Evolutionary conservation across 2,888 invertebrate genomes (phyloP).

Genomic region (Leistus spinibarbis): DNA sequence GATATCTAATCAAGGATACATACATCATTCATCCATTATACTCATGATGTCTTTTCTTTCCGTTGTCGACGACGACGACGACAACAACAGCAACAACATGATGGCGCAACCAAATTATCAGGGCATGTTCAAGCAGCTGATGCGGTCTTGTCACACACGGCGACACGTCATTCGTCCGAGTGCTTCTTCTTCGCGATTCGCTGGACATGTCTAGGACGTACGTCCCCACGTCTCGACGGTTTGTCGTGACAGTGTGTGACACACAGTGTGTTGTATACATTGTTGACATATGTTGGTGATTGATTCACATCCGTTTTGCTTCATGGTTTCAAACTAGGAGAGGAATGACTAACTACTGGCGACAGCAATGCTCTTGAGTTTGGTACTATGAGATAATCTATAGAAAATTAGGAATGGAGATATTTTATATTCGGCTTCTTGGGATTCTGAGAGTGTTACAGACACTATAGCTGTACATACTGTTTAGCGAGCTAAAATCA

Average conservation of each 20-base stretch:
- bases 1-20: neutral
- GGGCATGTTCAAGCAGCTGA: constrained; percentile 1
- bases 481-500: no score
- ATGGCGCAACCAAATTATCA: constrained; percentile 2
- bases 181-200: constrained; percentile 6
- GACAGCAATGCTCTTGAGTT: no score
- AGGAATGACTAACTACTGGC: neutral
- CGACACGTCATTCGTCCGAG: constrained; percentile 12
- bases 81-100: neutral
- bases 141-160: constrained; percentile 9
- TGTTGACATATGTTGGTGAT: constrained; percentile 35
- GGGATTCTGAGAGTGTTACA: no score
- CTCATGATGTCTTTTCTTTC: neutral
- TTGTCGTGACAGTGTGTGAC: constrained; percentile 9
- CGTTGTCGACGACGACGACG: neutral
- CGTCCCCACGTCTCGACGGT: constrained; percentile 4
- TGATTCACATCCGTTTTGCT: constrained; percentile 17
- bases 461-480: no score
- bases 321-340: neutral
- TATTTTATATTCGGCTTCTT: no score
- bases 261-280: constrained; percentile 12
- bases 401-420: no score
- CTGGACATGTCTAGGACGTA: constrained; percentile 26
- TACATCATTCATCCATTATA: neutral
- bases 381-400: no score